A percentile compares a stretch with the other conserved stretches of the same genome.
Conservation (phyloP, 2,113 vertebrate genomes). For the Chiloscyllium plagiosum region DNA sequence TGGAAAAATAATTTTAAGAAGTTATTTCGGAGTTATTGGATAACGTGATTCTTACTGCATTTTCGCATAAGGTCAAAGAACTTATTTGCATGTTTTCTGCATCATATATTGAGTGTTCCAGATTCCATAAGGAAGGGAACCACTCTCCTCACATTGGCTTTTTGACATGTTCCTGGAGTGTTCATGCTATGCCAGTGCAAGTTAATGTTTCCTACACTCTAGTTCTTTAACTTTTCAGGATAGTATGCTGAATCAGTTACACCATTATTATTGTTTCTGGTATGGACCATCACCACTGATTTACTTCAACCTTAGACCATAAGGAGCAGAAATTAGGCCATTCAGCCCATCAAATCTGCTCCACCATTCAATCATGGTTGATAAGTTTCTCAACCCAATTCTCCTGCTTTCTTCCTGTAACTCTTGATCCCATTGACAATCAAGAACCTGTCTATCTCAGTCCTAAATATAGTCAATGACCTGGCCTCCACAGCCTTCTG, state of each 20-base stretch:
- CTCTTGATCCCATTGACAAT: too few species aligned
- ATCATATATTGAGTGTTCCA: background rate
- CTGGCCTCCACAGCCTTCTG: too few species aligned
- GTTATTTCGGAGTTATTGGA: background rate
- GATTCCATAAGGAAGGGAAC: background rate
- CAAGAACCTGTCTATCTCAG: too few species aligned
- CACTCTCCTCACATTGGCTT: background rate
- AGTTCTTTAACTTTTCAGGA: background rate
- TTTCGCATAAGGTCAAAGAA: background rate
- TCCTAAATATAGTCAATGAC: too few species aligned
- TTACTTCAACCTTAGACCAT: background rate
- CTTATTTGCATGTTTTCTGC: background rate
- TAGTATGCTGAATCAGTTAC: background rate
- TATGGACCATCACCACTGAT: background rate
- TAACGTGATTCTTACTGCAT: background rate
- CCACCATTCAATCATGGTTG: too few species aligned
- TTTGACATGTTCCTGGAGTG: background rate
- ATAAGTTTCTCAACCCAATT: too few species aligned
- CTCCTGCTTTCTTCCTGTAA: too few species aligned
- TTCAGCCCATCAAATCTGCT: too few species aligned
- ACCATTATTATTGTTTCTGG: background rate
- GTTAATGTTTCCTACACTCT: background rate
- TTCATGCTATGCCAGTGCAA: background rate
- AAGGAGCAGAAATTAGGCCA: too few species aligned
- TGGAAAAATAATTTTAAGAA: background rate